A percentile compares a stretch with the other conserved stretches of the same genome.
Conservation (phyloP, 2,797 vertebrate species). For the Otus scops region DNA sequence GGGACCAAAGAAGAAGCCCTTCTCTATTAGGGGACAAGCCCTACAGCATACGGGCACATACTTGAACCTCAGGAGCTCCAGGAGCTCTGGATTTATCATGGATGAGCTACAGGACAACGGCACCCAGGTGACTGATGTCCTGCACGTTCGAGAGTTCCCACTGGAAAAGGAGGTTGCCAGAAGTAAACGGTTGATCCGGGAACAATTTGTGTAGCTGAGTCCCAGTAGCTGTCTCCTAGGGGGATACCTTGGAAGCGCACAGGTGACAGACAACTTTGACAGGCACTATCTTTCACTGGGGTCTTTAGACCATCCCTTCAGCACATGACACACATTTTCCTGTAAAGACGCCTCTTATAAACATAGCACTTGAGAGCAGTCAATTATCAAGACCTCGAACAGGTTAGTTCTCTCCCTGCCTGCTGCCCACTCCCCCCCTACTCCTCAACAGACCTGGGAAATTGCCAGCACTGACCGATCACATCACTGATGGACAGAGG, state of each 20-base stretch:
- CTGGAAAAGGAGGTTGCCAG: not conserved
- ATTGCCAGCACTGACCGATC: not conserved
- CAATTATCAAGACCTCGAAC: not conserved
- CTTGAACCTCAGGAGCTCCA: not conserved
- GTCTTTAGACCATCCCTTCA: not conserved
- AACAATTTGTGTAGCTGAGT: not conserved
- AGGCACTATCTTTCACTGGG: not conserved
- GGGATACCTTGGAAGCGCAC: not conserved
- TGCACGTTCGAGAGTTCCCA: not conserved
- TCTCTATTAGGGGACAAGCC: not conserved
- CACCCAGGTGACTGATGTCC: not conserved
- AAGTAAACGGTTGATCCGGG: not conserved
- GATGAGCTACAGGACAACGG: not conserved
- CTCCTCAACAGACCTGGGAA: not conserved
- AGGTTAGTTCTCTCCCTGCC: not conserved
- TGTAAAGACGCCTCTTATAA: not conserved
- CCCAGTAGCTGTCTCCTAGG: not conserved
- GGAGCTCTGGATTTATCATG: not conserved
- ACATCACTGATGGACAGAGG: not conserved
- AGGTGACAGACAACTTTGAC: not conserved
- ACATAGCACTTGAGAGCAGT: not conserved
- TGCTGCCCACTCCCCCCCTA: not conserved
- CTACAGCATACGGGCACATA: rapidly evolving
- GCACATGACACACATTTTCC: not conserved
- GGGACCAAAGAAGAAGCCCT: not conserved